A percentile compares a stretch with the other conserved stretches of the same genome.
Evolutionary conservation across 2,888 invertebrate genomes (phyloP).

Genomic region (Schizaphis graminum): DNA sequence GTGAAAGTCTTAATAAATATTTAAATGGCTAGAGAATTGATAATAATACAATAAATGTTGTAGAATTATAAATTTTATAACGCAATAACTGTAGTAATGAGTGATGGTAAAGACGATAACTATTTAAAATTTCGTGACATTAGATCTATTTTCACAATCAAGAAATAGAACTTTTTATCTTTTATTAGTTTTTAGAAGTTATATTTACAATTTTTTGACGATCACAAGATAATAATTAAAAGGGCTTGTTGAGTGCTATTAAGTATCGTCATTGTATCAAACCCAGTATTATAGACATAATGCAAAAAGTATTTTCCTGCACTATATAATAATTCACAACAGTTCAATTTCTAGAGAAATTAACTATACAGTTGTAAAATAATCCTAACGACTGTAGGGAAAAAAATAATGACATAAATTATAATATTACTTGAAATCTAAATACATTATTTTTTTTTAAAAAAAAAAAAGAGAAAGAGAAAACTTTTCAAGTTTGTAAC

Average conservation of each 20-base stretch:
- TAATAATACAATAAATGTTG: neutral
- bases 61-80: neutral
- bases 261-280: too few relatives aligned
- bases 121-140: too few relatives aligned
- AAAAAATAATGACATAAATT: neutral
- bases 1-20: neutral
- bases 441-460: neutral
- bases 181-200: too few relatives aligned
- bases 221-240: too few relatives aligned
- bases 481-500: neutral
- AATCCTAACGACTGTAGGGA: neutral
- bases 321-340: neutral
- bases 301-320: neutral
- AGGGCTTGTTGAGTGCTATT: too few relatives aligned
- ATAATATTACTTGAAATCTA: neutral
- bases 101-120: too few relatives aligned
- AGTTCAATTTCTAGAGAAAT: neutral
- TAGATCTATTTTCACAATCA: too few relatives aligned
- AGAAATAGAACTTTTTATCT: too few relatives aligned
- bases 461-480: neutral
- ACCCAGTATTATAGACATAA: neutral
- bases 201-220: neutral
- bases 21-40: neutral
- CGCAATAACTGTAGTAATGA: neutral
- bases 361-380: neutral